Evolutionary conservation across 2,888 invertebrate genomes (phyloP).

Genomic region (Pardosa pseudoannulata): DNA sequence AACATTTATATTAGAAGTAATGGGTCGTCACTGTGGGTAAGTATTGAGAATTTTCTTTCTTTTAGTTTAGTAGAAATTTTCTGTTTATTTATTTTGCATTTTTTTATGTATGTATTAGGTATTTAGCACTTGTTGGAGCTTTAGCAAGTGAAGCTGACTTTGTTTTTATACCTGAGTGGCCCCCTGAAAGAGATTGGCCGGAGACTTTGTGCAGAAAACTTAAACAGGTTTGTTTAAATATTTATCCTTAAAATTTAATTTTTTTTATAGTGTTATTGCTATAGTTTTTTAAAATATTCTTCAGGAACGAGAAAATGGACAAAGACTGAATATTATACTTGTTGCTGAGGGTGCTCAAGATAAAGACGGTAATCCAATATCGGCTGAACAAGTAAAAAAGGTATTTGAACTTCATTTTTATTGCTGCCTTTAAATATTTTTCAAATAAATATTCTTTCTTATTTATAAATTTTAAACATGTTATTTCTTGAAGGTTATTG

Average conservation of each 20-base stretch:
- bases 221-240: slow-evolving; percentile 71
- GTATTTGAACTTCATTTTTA: slow-evolving; percentile 73
- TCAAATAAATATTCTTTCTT: too few species aligned
- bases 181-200: slow-evolving; percentile 80
- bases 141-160: slow-evolving; percentile 81
- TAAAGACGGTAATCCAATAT: slow-evolving; percentile 79
- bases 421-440: too few species aligned
- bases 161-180: slow-evolving; percentile 81
- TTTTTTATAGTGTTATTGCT: background rate
- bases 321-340: slow-evolving; percentile 80
- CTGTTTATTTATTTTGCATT: background rate
- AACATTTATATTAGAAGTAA: slow-evolving; percentile 80
- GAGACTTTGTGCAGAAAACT: slow-evolving; percentile 80
- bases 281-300: background rate
- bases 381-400: slow-evolving; percentile 78
- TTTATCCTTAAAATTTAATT: background rate
- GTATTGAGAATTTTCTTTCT: slow-evolving; percentile 59
- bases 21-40: slow-evolving; percentile 81
- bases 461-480: too few species aligned
- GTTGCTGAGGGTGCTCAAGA: slow-evolving; percentile 81
- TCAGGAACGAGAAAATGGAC: slow-evolving; percentile 78
- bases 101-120: slow-evolving; percentile 77
- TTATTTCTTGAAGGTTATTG: slow-evolving; percentile 76
- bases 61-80: background rate
- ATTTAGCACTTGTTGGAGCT: slow-evolving; percentile 80